These are phyloP conservation scores for Bolborhynchus lineola DNA, from an alignment of 2,113 vertebrate species.

Conservation along the genomic window DNA sequence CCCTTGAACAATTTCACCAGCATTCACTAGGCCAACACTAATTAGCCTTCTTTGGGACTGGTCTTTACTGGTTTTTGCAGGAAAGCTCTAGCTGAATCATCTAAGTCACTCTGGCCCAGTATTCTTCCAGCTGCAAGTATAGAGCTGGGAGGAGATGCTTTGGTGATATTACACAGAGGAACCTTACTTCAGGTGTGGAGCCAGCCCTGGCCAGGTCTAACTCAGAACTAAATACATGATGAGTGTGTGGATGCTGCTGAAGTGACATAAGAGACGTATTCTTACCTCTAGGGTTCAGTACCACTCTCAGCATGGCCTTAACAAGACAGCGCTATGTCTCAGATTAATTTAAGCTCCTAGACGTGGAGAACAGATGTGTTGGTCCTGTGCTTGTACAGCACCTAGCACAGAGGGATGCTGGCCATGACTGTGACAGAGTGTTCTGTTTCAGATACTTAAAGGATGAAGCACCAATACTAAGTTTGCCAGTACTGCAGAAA, in stretches of 20 bases:
- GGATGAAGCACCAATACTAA: not conserved
- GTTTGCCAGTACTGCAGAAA: not conserved
- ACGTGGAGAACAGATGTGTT: not conserved
- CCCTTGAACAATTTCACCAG: not conserved
- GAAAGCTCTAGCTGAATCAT: not conserved
- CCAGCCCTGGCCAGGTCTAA: not conserved
- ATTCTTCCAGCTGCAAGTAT: not conserved
- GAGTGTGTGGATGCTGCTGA: fast-evolving
- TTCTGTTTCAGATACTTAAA: not conserved
- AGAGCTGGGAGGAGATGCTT: not conserved
- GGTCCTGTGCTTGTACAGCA: not conserved
- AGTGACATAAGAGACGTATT: not conserved
- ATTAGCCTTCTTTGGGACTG: not conserved
- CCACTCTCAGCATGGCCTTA: not conserved
- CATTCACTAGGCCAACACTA: not conserved
- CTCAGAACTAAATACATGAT: not conserved
- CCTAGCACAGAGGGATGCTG: not conserved
- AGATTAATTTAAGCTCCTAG: not conserved
- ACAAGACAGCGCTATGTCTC: fast-evolving
- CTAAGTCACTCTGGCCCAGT: not conserved
- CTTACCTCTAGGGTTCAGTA: not conserved
- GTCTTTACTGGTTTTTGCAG: not conserved
- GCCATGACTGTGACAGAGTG: not conserved
- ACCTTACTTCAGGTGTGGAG: fast-evolving
- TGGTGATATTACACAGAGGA: not conserved